Conservation (phyloP, 2,797 vertebrate species). For the Sebastes matsubarae region DNA sequence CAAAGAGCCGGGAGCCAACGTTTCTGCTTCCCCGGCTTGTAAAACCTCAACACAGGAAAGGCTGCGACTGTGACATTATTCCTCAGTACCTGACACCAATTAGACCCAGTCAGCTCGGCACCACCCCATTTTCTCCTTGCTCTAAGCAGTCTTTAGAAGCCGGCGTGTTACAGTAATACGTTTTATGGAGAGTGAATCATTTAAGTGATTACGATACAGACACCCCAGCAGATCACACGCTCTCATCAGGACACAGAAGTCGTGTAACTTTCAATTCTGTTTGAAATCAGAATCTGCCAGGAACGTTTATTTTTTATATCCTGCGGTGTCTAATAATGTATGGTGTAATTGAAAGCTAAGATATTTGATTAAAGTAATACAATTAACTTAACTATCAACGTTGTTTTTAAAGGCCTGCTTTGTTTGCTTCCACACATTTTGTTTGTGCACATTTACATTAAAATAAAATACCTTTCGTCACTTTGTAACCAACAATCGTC, state of each 20-base stretch:
- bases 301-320: not conserved
- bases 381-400: not conserved
- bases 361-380: not conserved
- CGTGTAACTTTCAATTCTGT: not conserved
- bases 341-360: not conserved
- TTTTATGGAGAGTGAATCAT: not conserved
- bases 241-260: not conserved
- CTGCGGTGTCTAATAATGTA: not conserved
- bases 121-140: not conserved
- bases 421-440: not conserved
- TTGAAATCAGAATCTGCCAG: not conserved
- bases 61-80: not conserved
- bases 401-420: not conserved
- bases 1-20: not conserved
- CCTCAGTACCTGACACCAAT: constrained; percentile 20
- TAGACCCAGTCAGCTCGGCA: not conserved
- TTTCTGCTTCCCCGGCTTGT: not conserved
- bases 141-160: not conserved
- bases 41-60: not conserved
- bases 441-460: not conserved
- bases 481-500: not conserved
- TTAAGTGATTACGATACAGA: not conserved
- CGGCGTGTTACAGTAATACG: not conserved
- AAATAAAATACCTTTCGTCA: not conserved
- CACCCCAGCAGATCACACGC: not conserved